Evolutionary conservation across 2,888 invertebrate genomes (phyloP).

Genomic region (Epiblema foenella): DNA sequence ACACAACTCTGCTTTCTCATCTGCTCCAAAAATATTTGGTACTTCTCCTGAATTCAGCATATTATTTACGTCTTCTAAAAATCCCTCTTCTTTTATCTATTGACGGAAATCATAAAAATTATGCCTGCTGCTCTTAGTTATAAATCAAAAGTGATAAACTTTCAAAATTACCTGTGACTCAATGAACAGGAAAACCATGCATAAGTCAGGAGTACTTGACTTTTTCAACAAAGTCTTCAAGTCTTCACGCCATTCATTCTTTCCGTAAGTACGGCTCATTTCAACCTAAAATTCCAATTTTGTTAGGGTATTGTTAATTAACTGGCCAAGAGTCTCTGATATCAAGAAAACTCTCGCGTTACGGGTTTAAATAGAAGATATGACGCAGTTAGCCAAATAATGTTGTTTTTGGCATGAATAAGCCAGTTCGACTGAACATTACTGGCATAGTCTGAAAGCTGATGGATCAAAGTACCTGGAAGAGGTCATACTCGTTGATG

Average conservation of each 20-base stretch:
- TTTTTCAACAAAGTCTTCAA: constrained; percentile 92
- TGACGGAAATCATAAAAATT: constrained; percentile 16
- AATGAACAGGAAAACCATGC: constrained; percentile 95
- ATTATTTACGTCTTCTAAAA: constrained; percentile 96
- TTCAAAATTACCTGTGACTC: constrained; percentile 90
- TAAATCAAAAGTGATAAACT: neutral
- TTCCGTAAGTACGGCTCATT: constrained; percentile 93
- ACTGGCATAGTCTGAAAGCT: too few species aligned
- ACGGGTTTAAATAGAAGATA: too few species aligned
- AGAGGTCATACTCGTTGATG: constrained; percentile 96
- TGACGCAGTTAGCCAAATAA: too few species aligned
- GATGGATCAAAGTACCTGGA: constrained; percentile 71
- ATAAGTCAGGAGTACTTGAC: constrained; percentile 92
- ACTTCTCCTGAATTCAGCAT: constrained; percentile 97
- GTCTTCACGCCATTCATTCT: constrained; percentile 96
- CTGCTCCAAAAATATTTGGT: constrained; percentile 93
- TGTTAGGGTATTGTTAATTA: too few species aligned
- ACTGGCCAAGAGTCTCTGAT: too few species aligned
- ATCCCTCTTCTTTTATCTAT: constrained; percentile 96
- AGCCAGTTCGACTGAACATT: too few species aligned
- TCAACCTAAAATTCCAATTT: constrained; percentile 87
- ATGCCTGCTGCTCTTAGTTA: neutral
- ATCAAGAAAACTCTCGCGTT: too few species aligned
- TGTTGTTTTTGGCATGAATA: too few species aligned
- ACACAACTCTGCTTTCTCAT: constrained; percentile 95